Base-by-base conservation (phyloP, 2,888 invertebrate species). In the Dynastes hyllus region DNA sequence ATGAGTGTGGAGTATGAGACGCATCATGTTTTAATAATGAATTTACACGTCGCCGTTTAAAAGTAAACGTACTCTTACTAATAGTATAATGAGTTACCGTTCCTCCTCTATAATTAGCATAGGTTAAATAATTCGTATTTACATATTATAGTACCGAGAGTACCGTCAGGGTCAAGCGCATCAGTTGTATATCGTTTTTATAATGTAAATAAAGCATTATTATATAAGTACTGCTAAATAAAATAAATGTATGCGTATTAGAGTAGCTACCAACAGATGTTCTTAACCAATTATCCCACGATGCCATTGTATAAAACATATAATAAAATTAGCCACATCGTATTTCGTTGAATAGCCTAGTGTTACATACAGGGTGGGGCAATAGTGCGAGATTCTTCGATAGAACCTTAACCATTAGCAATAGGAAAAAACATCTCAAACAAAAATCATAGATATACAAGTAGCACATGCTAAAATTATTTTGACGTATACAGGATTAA, bases 11-110 rank as follows among this genome's bases (percentile, higher is more conserved):
- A 22, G n/a, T 2, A 45, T 11, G 45, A 11, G 45, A 55, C 55
- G 55, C 55, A n/a, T 66, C 37, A 51, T 69, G 69, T 69, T 69
- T 50, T 69, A 51, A 69, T 69, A 69, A 51, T 27, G 27, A 69
- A 51, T 69, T 69, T 69, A 69, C 51, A 51, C 51, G 29, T 51
- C 51, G 63, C 50, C 66, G 69, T 69, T 69, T 69, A 29, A 50
- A 51, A 69, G 69, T 51, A 51, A 69, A 69, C 69, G 51, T 32
- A 51, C 50, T 69, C 69, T 51, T 69, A 69, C 27, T 27, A 69
- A 27, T 69, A 50, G 5, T 40, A 69, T 69, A 69, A 69, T 69
- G 51, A 69, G 69, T 51, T 53, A 69, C 69, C 50, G 69, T 32
- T 69, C 27, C n/a, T 69, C 27, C 69, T 22, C 16, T 22, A 27